Evolutionary conservation across 2,797 vertebrate genomes (phyloP).

Genomic region (Sus cebifrons): DNA sequence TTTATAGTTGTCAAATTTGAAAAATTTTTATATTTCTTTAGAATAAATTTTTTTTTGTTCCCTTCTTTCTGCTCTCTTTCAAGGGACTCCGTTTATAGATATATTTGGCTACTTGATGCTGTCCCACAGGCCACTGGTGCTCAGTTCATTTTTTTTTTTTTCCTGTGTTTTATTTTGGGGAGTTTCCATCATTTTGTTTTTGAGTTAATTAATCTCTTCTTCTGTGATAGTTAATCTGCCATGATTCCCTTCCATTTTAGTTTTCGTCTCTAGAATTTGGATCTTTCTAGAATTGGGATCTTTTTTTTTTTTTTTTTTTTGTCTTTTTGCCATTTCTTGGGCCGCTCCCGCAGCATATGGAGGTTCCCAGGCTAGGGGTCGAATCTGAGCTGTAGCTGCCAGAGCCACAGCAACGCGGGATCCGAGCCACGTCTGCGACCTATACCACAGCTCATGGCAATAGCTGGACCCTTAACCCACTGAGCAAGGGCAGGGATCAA

Average conservation of each 20-base stretch:
- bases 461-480: no score
- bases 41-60: not conserved
- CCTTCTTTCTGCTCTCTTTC: not conserved
- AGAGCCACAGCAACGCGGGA: no score
- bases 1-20: not conserved
- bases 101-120: not conserved
- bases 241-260: not conserved
- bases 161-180: slow-evolving; percentile 21
- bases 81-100: not conserved
- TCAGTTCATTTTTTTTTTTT: not conserved
- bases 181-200: slow-evolving; percentile 37
- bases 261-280: slow-evolving; percentile 15
- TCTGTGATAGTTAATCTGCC: not conserved
- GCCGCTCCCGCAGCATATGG: no score
- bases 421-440: no score
- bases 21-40: slow-evolving; percentile 6
- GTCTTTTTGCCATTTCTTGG: no score
- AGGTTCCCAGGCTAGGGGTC: no score
- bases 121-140: not conserved
- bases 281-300: not conserved
- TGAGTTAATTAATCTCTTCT: not conserved
- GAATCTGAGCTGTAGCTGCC: no score
- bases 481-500: no score
- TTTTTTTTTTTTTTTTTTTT: no score
- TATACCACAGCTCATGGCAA: no score